Evolutionary conservation across 2,888 invertebrate species (phyloP), one percentile per base, ranked within the genome.

Genomic region (Ecliptopera silaceata): DNA sequence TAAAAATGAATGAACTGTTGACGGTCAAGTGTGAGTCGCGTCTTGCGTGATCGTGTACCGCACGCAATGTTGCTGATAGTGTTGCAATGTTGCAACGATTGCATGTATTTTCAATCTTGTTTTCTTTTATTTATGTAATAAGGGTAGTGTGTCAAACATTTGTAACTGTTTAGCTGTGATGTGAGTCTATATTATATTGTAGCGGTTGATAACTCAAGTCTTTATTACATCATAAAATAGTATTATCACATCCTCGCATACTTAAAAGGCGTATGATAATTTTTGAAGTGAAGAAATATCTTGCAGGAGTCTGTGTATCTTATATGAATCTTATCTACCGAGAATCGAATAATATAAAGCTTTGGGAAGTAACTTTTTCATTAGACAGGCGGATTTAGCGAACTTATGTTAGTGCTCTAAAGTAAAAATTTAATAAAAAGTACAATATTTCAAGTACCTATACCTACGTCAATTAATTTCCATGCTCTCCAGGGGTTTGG

Each of bases 101-200:
- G 64, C 66, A 63, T 63, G 63, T 66, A 60, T 64, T 62, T 61
- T 64, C 64, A 64, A 64, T 66, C 64, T 64, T 64, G 66, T 64
- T 66, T 64, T 63, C 59, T 60, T 66, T 66, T 59, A 64, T 63
- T 60, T 66, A 66, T 66, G 66, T 63, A 66, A 66, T 53, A 66
- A 63, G 66, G 66, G 63, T 66, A 66, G 64, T 66, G 63, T 66
- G 66, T 64, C 63, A 64, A 64, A 58, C 42, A 53, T 56, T 64
- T 59, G 58, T 56, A 59, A 63, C 64, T 48, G 42, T 45, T 58
- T 51, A 56, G 56, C 41, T 59, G 39, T 42, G 56, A 46, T 48
- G 48, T 15, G 48, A 36, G 36, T 15, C 36, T 47, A 43, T 51
- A 51, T 47, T 39, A 46, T 38, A 13, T 12, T 34, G 39, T 20